These are phyloP conservation scores for Calypte anna DNA, from an alignment of 2,113 vertebrate genomes.

Conservation along the genomic window DNA sequence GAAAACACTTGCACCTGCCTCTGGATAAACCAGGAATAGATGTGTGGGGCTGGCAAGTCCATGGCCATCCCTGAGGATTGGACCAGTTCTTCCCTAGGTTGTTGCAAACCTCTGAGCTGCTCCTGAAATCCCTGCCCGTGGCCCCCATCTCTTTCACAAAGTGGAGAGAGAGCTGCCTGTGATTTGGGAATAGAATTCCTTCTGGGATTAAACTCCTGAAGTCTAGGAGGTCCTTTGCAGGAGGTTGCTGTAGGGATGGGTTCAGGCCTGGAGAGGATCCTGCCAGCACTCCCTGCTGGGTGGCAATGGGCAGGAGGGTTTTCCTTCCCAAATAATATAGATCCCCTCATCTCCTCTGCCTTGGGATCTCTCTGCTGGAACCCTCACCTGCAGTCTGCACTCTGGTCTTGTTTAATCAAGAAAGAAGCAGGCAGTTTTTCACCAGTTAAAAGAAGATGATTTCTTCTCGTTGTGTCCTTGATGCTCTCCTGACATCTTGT, in stretches of 20 bases:
- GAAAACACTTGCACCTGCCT: neutral
- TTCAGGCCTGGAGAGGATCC: rapidly evolving
- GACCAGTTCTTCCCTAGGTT: neutral
- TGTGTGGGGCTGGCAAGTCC: neutral
- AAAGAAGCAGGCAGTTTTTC: conserved; percentile 26
- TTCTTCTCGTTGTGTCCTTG: neutral
- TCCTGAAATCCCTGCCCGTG: neutral
- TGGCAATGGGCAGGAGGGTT: neutral
- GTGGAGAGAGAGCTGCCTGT: neutral
- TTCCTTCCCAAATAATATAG: neutral
- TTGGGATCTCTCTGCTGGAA: conserved; percentile 9
- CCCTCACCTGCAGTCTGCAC: neutral
- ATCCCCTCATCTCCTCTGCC: neutral
- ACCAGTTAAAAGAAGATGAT: conserved; percentile 4
- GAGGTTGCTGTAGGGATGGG: neutral
- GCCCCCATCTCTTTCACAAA: neutral
- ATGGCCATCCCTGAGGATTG: neutral
- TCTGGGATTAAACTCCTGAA: neutral
- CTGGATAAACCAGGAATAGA: neutral
- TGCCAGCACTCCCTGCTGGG: neutral
- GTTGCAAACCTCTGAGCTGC: neutral
- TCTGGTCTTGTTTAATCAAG: conserved; percentile 36
- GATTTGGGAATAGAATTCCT: neutral
- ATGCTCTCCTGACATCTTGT: neutral
- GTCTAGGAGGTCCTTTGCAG: neutral